Percentiles rank a stretch among this genome's conserved stretches.
These are phyloP conservation scores for Geotrupes spiniger DNA, from an alignment of 2,888 invertebrate species.

Conservation along the genomic window DNA sequence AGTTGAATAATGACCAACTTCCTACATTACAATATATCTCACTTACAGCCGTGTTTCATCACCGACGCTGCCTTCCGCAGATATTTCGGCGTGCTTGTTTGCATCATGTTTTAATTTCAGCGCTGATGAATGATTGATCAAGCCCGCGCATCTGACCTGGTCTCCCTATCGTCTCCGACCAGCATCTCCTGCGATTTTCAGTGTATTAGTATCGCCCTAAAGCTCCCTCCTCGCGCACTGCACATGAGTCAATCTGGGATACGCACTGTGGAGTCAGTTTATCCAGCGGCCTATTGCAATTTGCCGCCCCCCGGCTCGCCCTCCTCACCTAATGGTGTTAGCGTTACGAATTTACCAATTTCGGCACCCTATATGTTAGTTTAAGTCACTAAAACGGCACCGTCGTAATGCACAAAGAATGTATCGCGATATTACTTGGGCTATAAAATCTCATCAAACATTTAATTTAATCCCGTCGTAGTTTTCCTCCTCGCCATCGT, in stretches of 20 bases:
- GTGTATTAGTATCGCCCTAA: constrained; percentile 11
- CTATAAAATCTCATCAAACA: constrained; percentile 48
- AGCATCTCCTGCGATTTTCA: constrained; percentile 15
- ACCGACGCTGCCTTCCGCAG: constrained; percentile 39
- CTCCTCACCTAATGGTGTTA: constrained; percentile 48
- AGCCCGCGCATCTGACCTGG: constrained; percentile 29
- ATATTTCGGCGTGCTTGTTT: constrained; percentile 32
- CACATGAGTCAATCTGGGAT: constrained; percentile 51
- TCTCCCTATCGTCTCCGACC: constrained; percentile 28
- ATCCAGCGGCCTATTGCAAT: constrained; percentile 49
- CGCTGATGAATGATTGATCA: constrained; percentile 42
- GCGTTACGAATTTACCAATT: constrained; percentile 54
- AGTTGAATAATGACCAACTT: constrained; percentile 48
- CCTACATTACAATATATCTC: constrained; percentile 47
- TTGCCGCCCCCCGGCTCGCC: constrained; percentile 31
- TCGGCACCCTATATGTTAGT: constrained; percentile 49
- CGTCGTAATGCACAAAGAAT: constrained; percentile 49
- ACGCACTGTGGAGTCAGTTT: constrained; percentile 51
- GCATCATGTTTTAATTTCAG: constrained; percentile 39
- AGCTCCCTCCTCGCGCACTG: constrained; percentile 15
- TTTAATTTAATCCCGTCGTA: constrained; percentile 43
- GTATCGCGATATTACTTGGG: constrained; percentile 32
- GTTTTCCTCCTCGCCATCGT: not conserved
- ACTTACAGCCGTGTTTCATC: constrained; percentile 47
- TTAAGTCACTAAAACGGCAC: constrained; percentile 38